Evolutionary conservation across 1,140 invertebrate genomes (phyloP).

Genomic region (Aphaenogaster rudis): DNA sequence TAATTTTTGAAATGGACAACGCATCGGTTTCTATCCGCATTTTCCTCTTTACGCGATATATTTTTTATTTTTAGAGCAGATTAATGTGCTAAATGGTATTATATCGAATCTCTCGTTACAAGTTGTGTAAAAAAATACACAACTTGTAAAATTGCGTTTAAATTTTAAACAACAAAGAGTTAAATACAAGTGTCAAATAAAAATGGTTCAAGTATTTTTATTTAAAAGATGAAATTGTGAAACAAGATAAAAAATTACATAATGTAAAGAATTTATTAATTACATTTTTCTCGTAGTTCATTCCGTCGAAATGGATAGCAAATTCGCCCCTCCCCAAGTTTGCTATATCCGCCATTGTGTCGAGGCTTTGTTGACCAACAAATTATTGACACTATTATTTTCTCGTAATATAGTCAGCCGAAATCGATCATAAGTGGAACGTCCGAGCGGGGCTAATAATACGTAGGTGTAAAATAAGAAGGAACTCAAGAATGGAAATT

Average conservation of each 20-base stretch:
- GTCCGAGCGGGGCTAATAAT: neutral
- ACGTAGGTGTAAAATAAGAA: neutral
- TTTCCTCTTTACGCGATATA: neutral
- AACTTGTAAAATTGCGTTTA: neutral
- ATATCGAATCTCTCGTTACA: neutral
- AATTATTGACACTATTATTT: neutral
- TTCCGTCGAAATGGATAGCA: neutral
- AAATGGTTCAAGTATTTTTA: neutral
- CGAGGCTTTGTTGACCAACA: neutral
- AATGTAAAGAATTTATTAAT: neutral
- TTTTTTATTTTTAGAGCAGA: neutral
- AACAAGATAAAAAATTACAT: neutral
- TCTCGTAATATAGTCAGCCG: neutral
- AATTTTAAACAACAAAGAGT: neutral
- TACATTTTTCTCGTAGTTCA: neutral
- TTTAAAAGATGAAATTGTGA: neutral
- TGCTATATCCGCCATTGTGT: neutral
- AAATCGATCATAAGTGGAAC: constrained; percentile 5
- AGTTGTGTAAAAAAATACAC: neutral
- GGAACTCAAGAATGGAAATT: neutral
- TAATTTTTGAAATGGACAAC: neutral
- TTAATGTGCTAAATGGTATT: neutral
- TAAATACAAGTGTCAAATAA: neutral
- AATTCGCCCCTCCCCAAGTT: neutral
- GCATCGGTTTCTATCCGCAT: neutral